phyloP scores from a whole-genome alignment of 2,113 vertebrate genomes.

The Rhizomys pruinosus region DNA sequence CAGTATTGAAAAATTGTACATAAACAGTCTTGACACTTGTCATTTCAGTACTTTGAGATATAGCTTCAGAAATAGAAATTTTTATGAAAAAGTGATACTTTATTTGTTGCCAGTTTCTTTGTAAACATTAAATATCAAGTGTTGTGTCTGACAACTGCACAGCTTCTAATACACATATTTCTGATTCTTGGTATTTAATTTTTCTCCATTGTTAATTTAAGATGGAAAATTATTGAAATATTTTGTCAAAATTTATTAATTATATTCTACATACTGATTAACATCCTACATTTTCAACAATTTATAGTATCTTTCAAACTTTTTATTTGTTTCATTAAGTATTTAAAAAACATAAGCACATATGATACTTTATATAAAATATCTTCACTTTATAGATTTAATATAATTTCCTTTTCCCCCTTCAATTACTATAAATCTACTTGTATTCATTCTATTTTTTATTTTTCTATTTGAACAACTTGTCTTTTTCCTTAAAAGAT shows the following conservation, averaged over 20 bases:
- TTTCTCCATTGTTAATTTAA: neutral
- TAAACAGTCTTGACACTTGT: neutral
- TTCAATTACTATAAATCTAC: neutral
- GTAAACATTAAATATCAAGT: neutral
- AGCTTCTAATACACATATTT: neutral
- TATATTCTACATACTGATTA: neutral
- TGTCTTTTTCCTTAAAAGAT: neutral
- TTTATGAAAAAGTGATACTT: too few species aligned
- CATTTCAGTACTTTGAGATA: neutral
- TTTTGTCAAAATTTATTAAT: neutral
- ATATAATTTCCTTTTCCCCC: neutral
- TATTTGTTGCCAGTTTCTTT: neutral
- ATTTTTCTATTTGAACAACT: neutral
- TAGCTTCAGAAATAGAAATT: neutral
- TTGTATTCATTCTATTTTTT: neutral
- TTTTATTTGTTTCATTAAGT: neutral
- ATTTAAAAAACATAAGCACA: neutral
- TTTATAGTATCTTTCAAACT: neutral
- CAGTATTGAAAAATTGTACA: neutral
- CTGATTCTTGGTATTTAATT: neutral
- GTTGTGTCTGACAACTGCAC: neutral
- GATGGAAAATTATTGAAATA: neutral
- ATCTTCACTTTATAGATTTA: neutral
- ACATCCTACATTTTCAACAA: neutral
- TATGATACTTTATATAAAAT: neutral